Percentiles rank a stretch among this genome's conserved stretches.
phyloP scores from a whole-genome alignment of 2,888 invertebrate genomes.

The Melangyna quadrimaculata region DNA sequence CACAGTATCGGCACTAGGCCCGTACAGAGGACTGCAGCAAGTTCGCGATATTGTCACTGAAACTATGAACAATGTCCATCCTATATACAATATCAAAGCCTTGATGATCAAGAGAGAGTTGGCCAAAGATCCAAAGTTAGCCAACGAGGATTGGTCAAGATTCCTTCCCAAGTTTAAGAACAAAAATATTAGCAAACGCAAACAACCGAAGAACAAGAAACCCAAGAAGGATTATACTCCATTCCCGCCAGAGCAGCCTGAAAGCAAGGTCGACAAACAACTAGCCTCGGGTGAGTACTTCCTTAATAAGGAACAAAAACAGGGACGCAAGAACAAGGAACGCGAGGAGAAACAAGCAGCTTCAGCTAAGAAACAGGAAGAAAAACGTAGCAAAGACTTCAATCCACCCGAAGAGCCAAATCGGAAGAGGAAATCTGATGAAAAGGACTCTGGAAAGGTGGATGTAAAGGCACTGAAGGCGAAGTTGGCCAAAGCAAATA shows the following conservation, averaged over 20 bases:
- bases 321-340: conserved; percentile 87
- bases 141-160: conserved; percentile 97
- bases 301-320: conserved; percentile 91
- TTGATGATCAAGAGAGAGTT: conserved; percentile 98
- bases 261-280: conserved; percentile 96
- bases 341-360: conserved; percentile 89
- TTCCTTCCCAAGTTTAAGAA: conserved; percentile 96
- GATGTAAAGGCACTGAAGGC: conserved; percentile 88
- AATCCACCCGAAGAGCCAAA: conserved; percentile 88
- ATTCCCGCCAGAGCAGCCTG: conserved; percentile 96
- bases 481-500: conserved; percentile 87
- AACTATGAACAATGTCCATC: conserved; percentile 99
- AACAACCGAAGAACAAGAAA: conserved; percentile 92
- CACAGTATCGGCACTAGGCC: conserved; percentile 98
- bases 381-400: conserved; percentile 90
- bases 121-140: conserved; percentile 94
- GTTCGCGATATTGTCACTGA: conserved; percentile 95
- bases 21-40: conserved; percentile 93
- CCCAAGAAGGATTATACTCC: conserved; percentile 98
- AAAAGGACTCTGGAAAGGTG: conserved; percentile 78
- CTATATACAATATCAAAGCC: conserved; percentile 98
- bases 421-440: conserved; percentile 73
- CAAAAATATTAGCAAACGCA: conserved; percentile 93
- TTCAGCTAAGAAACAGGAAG: conserved; percentile 87
- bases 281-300: conserved; percentile 98